A percentile compares a stretch with the other conserved stretches of the same genome.
These are phyloP conservation scores for Fissipunctia ypsillon DNA, from an alignment of 2,888 invertebrate species.

Conservation along the genomic window DNA sequence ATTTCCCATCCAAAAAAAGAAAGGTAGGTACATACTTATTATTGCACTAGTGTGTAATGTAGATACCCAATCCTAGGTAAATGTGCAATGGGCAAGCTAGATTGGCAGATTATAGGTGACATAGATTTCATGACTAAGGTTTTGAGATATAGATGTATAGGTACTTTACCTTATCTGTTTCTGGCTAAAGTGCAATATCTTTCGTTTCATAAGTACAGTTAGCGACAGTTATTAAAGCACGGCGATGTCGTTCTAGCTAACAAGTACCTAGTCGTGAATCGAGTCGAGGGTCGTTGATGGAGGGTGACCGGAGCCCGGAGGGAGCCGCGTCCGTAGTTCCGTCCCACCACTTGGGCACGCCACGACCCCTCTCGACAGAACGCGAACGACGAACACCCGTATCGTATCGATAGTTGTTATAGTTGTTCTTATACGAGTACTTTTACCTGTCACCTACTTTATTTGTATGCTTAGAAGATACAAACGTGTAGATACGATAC, in stretches of 20 bases:
- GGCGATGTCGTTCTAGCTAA: slow-evolving; percentile 64
- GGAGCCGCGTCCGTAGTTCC: slow-evolving; percentile 67
- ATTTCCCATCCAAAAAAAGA: too few relatives aligned
- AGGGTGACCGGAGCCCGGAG: slow-evolving; percentile 73
- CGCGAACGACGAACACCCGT: slow-evolving; percentile 61
- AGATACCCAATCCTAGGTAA: background rate
- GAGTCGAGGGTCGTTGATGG: slow-evolving; percentile 78
- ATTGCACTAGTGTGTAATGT: background rate
- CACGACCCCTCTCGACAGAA: slow-evolving; percentile 76
- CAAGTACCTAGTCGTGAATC: slow-evolving; percentile 68
- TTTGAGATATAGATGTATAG: too few relatives aligned
- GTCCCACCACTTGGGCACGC: slow-evolving; percentile 85
- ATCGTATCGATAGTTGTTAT: slow-evolving; percentile 47
- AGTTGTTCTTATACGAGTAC: slow-evolving; percentile 22
- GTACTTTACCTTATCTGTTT: background rate
- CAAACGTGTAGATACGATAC: slow-evolving; percentile 29
- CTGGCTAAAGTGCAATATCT: slow-evolving; percentile 7
- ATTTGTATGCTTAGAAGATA: slow-evolving; percentile 39
- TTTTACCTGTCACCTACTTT: slow-evolving; percentile 52
- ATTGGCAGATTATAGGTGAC: background rate
- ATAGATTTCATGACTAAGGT: background rate
- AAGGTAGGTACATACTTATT: background rate
- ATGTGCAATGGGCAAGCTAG: background rate
- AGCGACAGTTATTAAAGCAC: slow-evolving; percentile 54
- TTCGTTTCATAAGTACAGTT: slow-evolving; percentile 31